A percentile compares a stretch with the other conserved stretches of the same genome.
These are phyloP conservation scores for Eurosta solidaginis DNA, from an alignment of 1,140 invertebrate species.

Conservation along the genomic window DNA sequence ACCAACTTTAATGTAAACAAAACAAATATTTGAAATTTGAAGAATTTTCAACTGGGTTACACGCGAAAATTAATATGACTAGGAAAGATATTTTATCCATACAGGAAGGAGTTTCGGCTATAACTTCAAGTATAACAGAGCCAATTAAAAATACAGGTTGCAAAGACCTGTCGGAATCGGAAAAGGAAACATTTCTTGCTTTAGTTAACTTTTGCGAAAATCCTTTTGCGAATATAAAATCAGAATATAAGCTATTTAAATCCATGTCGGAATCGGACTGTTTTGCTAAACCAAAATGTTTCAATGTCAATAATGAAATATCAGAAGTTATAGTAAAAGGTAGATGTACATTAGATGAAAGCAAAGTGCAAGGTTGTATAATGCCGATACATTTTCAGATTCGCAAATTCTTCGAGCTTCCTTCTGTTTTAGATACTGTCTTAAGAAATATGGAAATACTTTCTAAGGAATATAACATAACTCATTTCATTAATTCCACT, in stretches of 20 bases:
- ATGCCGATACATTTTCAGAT: not conserved
- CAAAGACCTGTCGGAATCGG: not conserved
- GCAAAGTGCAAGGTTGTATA: not conserved
- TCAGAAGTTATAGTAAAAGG: not conserved
- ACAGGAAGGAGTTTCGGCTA: not conserved
- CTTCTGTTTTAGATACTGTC: not conserved
- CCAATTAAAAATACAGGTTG: not conserved
- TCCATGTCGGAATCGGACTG: not conserved
- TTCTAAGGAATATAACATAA: not conserved
- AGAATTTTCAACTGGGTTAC: not conserved
- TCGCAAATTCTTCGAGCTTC: not conserved
- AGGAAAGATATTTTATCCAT: not conserved
- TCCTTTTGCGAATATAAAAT: not conserved
- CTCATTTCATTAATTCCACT: not conserved
- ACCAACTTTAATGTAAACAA: not conserved
- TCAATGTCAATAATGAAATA: not conserved
- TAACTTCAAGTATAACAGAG: not conserved
- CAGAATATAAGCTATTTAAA: not conserved
- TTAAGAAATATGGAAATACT: not conserved
- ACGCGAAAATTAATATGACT: not conserved
- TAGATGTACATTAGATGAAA: not conserved
- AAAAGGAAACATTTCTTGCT: not conserved
- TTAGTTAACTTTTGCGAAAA: not conserved
- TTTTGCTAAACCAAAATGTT: not conserved
- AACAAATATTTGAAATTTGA: not conserved